phyloP scores from a whole-genome alignment of 2,888 invertebrate genomes.

The Perizoma affinitatum region DNA sequence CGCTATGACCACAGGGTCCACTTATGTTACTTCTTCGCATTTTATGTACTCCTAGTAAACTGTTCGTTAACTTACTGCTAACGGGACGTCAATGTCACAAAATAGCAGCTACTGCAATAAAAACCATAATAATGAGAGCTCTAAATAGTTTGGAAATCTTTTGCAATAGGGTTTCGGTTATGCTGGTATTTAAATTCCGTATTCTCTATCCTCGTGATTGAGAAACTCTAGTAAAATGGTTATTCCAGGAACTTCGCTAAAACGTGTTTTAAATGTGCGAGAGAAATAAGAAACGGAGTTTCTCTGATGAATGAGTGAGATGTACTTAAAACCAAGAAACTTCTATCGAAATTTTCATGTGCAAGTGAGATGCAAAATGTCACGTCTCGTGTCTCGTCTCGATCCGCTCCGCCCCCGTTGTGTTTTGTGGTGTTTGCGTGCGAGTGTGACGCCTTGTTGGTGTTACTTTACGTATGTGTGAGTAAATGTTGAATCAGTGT shows the following conservation, averaged over 20 bases:
- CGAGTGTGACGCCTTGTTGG: too few relatives aligned
- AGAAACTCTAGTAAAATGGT: conserved; percentile 26
- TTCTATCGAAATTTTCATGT: background rate
- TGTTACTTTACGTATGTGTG: too few relatives aligned
- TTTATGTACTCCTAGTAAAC: conserved; percentile 54
- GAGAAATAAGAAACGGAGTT: conserved; percentile 1
- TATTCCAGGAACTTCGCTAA: background rate
- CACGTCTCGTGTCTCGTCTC: too few relatives aligned
- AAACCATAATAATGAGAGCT: conserved; percentile 33
- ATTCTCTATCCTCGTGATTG: conserved; percentile 24
- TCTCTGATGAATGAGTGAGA: conserved; percentile 1
- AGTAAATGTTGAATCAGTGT: too few relatives aligned
- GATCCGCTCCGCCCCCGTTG: too few relatives aligned
- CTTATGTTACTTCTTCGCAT: conserved; percentile 11
- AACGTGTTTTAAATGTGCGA: conserved; percentile 16
- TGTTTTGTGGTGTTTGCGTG: too few relatives aligned
- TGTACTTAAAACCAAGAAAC: background rate
- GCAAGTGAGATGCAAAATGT: conserved; percentile 8
- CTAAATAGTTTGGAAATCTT: conserved; percentile 8
- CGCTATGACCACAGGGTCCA: background rate
- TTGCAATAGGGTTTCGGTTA: conserved; percentile 17
- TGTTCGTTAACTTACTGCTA: conserved; percentile 61
- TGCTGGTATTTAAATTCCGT: conserved; percentile 32
- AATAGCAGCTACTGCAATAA: conserved; percentile 17
- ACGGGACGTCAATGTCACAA: conserved; percentile 38